These are phyloP conservation scores for Engraulis encrasicolus DNA, from an alignment of 2,113 vertebrate genomes.

Conservation along the genomic window DNA sequence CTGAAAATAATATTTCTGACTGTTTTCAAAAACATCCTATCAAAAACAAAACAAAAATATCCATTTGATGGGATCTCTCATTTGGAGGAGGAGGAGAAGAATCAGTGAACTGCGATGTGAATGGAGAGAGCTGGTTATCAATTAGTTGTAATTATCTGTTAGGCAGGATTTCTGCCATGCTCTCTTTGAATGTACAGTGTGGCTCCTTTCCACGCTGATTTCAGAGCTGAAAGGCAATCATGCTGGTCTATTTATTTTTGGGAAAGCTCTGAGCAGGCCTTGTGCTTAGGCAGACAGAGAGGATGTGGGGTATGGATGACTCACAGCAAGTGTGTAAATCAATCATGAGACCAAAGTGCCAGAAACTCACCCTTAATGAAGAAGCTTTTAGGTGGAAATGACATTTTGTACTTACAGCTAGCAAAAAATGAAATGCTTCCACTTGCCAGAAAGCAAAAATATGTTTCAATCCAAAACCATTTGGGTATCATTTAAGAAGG, in stretches of 20 bases:
- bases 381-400: slow-evolving; percentile 4
- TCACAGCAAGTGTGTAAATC: slow-evolving; percentile 1
- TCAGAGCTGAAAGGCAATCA: neutral
- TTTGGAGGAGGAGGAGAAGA: neutral
- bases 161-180: neutral
- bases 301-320: slow-evolving; percentile 10
- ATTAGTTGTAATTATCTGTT: neutral
- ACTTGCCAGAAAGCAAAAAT: neutral
- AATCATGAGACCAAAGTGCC: slow-evolving; percentile 9
- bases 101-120: neutral
- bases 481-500: neutral
- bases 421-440: neutral
- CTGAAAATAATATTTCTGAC: neutral
- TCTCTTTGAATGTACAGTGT: neutral
- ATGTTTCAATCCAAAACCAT: neutral
- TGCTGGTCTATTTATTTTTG: neutral
- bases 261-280: neutral
- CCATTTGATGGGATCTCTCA: neutral
- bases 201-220: neutral
- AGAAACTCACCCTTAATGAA: slow-evolving; percentile 1
- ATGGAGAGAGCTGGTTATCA: neutral
- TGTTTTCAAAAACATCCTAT: neutral
- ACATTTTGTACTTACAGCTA: slow-evolving; percentile 5
- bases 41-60: neutral
- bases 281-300: neutral